Conservation (phyloP, 2,888 invertebrate species). For the Zelleria hepariella region DNA sequence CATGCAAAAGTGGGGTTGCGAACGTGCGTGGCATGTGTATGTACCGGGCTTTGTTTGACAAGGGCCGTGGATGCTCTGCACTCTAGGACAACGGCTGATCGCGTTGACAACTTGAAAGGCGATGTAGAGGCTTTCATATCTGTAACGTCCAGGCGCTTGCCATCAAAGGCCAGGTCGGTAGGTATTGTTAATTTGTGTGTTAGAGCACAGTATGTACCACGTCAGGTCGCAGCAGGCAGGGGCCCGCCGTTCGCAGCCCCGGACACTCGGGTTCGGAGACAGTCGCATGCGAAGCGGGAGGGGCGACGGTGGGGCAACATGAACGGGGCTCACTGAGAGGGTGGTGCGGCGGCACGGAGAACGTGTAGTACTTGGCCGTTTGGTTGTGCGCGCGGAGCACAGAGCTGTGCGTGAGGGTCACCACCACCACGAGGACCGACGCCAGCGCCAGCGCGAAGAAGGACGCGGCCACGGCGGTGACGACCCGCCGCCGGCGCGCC, state of each 20-base stretch:
- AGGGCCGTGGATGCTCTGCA: conserved; percentile 22
- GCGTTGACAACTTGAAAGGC: background rate
- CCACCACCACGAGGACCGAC: conserved; percentile 82
- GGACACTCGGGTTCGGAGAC: conserved; percentile 67
- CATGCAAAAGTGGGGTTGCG: conserved; percentile 71
- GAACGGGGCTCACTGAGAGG: conserved; percentile 74
- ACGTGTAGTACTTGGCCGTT: conserved; percentile 76
- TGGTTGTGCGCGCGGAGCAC: conserved; percentile 75
- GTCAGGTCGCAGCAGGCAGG: conserved; percentile 42
- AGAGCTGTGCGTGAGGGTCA: conserved; percentile 82
- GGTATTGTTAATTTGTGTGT: conserved; percentile 28
- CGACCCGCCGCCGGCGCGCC: conserved; percentile 77
- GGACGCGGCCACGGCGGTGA: conserved; percentile 79
- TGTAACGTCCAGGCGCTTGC: background rate
- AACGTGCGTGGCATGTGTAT: conserved; percentile 59
- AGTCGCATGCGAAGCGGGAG: conserved; percentile 72
- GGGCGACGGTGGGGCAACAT: conserved; percentile 72
- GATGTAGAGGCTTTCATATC: background rate
- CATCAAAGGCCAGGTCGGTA: background rate
- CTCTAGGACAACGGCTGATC: background rate
- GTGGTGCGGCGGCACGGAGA: conserved; percentile 74
- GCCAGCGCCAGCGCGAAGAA: conserved; percentile 81
- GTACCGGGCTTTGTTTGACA: conserved; percentile 40
- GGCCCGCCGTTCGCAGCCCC: conserved; percentile 66
- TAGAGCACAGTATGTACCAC: conserved; percentile 56